These are phyloP conservation scores for Zaprionus obscuricornis DNA, from an alignment of 2,888 invertebrate species.

Conservation along the genomic window DNA sequence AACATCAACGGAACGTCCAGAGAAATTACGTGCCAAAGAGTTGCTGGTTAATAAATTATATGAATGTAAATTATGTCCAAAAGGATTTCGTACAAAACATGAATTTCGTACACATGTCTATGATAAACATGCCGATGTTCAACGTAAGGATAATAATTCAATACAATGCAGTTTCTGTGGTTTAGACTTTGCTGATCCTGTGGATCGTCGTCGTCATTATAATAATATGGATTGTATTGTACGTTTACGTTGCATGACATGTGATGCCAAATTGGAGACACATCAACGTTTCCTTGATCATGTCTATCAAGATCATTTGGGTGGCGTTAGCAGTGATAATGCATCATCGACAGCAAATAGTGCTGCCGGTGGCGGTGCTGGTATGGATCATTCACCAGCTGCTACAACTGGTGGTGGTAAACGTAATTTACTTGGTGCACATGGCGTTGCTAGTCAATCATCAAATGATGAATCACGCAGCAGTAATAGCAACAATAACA, in stretches of 20 bases:
- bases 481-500: conserved; percentile 35
- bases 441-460: conserved; percentile 60
- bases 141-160: conserved; percentile 81
- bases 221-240: conserved; percentile 84
- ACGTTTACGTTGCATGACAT: conserved; percentile 82
- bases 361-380: conserved; percentile 14
- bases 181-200: conserved; percentile 82
- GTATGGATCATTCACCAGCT: conserved; percentile 68
- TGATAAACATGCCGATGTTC: conserved; percentile 82
- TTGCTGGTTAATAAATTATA: conserved; percentile 83
- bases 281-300: conserved; percentile 83
- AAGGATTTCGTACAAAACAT: conserved; percentile 82
- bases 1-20: conserved; percentile 57
- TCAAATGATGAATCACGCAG: conserved; percentile 77
- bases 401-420: too few relatives aligned
- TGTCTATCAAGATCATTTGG: conserved; percentile 82
- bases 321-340: conserved; percentile 60
- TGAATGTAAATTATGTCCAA: conserved; percentile 82
- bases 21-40: conserved; percentile 83
- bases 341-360: conserved; percentile 46
- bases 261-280: conserved; percentile 82
- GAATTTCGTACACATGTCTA: conserved; percentile 83
- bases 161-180: conserved; percentile 83
- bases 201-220: conserved; percentile 82
- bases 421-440: conserved; percentile 52